Base-by-base conservation (phyloP, 2,113 vertebrate species). In the Acrocephalus kingi region DNA sequence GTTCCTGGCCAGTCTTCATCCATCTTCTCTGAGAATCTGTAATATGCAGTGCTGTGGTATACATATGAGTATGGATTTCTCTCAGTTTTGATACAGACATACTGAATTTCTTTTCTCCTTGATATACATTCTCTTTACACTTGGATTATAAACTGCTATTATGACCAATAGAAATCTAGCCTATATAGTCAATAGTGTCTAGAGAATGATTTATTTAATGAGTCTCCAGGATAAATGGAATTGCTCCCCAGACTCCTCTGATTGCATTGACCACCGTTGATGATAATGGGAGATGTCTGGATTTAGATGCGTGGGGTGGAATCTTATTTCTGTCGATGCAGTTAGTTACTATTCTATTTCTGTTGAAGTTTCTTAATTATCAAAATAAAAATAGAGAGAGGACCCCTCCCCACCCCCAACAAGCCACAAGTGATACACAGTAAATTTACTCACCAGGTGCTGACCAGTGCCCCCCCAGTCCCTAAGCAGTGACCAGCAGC, bases 201-300 rank as follows among this genome's bases (percentile, higher is more conserved):
- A 30, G 52, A 75, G 74, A 87, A 67, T 84, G 61, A 78, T 94
- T 84, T 87, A 59, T 89, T 91, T 93, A 78, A 78, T 75, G 69
- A 87, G 39, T 33, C 66, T 89, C 43, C 39, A 72, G 56, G 54
- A 56, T 56, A 81, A 94, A 64, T 55, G 59, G 61, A 95, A 91
- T 85, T 68, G 55, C 35, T 87, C 84, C 87, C 69, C 30, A 74
- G 77, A 17, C 69, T 87, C 62, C 61, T 84, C 68, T 81, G 77
- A 75, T 55, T 89, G 33, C 74, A 82, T 94, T 86, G 93, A 89
- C 35, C 39, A 48, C 39, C 69, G 72, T 5, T 84, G 95, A 79
- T 56, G 86, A 11, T 77, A 74, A 35, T 48, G 66, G 54, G 19
- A 68, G 23, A 71, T 3, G 21, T 78, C 56, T 74, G 33, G 56